These are phyloP conservation scores for Epistrophe grossulariae DNA, from an alignment of 2,888 invertebrate genomes.

Conservation along the genomic window DNA sequence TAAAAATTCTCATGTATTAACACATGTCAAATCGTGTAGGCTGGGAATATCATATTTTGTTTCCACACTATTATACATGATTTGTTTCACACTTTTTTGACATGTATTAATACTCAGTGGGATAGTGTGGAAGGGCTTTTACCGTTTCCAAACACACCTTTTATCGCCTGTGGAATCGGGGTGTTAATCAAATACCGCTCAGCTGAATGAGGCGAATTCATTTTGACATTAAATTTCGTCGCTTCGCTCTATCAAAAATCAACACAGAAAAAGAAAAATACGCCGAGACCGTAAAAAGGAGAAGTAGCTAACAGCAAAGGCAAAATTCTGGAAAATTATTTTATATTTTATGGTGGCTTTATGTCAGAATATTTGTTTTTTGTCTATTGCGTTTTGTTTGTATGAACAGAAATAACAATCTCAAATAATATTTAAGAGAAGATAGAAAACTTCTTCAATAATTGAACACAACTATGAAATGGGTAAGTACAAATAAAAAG, in stretches of 20 bases:
- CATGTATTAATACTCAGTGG: too few species aligned
- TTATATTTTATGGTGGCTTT: conserved; percentile 51
- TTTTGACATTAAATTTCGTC: conserved; percentile 62
- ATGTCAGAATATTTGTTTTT: conserved; percentile 55
- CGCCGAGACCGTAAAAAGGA: conserved; percentile 17
- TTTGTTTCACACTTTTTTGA: too few species aligned
- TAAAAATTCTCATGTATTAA: too few species aligned
- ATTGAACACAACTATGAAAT: conserved; percentile 57
- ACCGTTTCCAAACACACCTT: too few species aligned
- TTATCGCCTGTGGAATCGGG: too few species aligned
- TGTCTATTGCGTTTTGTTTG: conserved; percentile 38
- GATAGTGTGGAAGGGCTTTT: too few species aligned
- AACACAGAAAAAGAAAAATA: conserved; percentile 62
- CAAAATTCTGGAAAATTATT: conserved; percentile 50
- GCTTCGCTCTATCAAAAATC: conserved; percentile 34
- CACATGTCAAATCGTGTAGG: too few species aligned
- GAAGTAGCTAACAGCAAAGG: conserved; percentile 12
- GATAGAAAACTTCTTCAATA: neutral
- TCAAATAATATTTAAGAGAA: conserved; percentile 16
- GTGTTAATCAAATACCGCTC: neutral
- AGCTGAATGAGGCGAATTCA: conserved; percentile 20
- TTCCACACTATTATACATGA: too few species aligned
- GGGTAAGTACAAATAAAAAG: conserved; percentile 52
- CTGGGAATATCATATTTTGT: too few species aligned
- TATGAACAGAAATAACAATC: conserved; percentile 15